Percentiles rank a stretch among this genome's conserved stretches.
phyloP scores from a whole-genome alignment of 2,888 invertebrate genomes.

The Galerucella calmariensis region DNA sequence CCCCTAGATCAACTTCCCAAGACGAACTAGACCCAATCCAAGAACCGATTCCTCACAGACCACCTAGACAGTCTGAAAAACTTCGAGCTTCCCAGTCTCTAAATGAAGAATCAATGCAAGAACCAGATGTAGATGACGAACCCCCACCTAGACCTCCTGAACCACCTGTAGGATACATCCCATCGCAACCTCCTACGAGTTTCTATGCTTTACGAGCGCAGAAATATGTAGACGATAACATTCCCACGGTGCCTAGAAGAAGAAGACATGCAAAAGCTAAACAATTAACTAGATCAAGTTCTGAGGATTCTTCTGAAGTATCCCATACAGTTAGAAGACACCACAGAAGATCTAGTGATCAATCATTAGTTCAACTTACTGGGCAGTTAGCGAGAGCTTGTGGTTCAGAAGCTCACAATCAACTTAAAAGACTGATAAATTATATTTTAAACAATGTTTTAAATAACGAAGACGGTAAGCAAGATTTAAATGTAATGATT shows the following conservation, averaged over 20 bases:
- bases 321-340: conserved; percentile 42
- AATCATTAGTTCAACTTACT: conserved; percentile 76
- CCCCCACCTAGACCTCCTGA: conserved; percentile 63
- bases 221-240: conserved; percentile 59
- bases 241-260: conserved; percentile 64
- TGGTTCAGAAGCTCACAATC: conserved; percentile 72
- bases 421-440: conserved; percentile 76
- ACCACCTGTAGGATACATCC: conserved; percentile 58
- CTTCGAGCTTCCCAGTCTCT: conserved; percentile 33
- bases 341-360: conserved; percentile 67
- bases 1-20: conserved; percentile 1
- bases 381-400: conserved; percentile 78
- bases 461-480: conserved; percentile 73
- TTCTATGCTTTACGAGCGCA: conserved; percentile 62
- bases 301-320: conserved; percentile 51
- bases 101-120: conserved; percentile 43
- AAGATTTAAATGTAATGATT: conserved; percentile 80
- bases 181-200: conserved; percentile 63
- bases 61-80: conserved; percentile 56
- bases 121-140: conserved; percentile 58
- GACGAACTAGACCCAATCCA: conserved; percentile 47
- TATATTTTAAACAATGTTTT: conserved; percentile 72
- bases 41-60: conserved; percentile 65
- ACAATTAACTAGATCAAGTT: conserved; percentile 54
- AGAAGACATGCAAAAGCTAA: conserved; percentile 64